Evolutionary conservation across 1,140 invertebrate genomes (phyloP).

Genomic region (Steinernema khuongi): DNA sequence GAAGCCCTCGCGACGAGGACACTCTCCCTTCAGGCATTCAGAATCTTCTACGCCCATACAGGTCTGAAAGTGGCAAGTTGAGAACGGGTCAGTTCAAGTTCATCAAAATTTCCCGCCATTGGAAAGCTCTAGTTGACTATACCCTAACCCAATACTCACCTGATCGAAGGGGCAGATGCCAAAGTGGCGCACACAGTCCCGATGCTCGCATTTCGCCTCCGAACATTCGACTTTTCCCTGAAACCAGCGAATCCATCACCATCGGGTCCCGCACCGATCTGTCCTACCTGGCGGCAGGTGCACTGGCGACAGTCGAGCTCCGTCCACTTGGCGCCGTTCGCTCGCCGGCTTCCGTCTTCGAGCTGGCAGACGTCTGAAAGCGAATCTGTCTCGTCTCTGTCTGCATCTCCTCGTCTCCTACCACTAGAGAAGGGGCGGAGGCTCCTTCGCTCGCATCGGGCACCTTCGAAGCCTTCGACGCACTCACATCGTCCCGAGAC

Average conservation of each 20-base stretch:
- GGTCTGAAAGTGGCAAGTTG: too few species aligned
- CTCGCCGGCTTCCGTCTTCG: background rate
- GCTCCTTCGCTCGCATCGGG: background rate
- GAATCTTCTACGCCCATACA: background rate
- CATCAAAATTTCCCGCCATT: too few species aligned
- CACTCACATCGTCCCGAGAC: background rate
- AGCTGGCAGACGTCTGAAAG: background rate
- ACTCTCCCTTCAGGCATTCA: background rate
- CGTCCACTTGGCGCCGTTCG: constrained; percentile 16
- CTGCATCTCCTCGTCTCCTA: background rate
- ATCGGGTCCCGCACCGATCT: too few species aligned
- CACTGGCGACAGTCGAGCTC: background rate
- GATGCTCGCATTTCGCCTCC: background rate
- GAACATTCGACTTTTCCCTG: constrained; percentile 1
- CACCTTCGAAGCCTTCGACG: background rate
- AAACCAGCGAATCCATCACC: background rate
- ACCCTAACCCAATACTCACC: too few species aligned
- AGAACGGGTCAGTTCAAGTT: too few species aligned
- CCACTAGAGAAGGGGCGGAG: background rate
- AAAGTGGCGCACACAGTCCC: background rate
- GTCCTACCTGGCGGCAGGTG: background rate
- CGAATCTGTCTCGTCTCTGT: background rate
- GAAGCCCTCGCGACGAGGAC: background rate
- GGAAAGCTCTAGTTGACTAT: too few species aligned
- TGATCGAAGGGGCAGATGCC: background rate